Base-by-base conservation (phyloP, 2,797 vertebrate species). In the Xiphophorus birchmanni region DNA sequence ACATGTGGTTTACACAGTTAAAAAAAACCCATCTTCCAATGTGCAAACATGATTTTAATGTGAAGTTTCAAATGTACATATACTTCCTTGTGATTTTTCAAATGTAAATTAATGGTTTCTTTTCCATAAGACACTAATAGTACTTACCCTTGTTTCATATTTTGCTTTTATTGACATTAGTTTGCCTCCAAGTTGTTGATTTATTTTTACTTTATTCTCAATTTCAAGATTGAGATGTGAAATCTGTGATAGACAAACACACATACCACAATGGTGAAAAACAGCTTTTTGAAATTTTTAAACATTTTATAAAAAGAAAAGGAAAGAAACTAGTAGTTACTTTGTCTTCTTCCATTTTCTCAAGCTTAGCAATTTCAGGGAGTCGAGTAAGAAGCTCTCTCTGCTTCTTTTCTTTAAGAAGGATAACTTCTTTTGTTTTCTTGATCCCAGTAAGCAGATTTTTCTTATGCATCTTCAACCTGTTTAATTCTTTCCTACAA, bases 121-220 rank as follows among this genome's bases (percentile, higher is more conserved):
- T n/a, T n/a, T 47, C 2, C 69, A 47, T 72, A 44, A 77, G 54
- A 78, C 23, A 75, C 3, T 72, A 23, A 77, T 15, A 73, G 52
- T 82, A 94, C 94, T 95, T 93, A 96, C 94, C 54, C 87, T 82
- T 90, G 83, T 83, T 79, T 93, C 80, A 23, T 91, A 67, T 76
- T 88, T 48, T 80, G 94, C 90, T 71, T 90, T 73, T 13, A 92
- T 44, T 75, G 91, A 78, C 72, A 48, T 44, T 76, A 84, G 72
- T 56, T 83, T 65, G 12, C 84, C 76, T 42, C 88, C 84, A 74
- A 93, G 85, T 80, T 85, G 80, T 17, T 37, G 2, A 7, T 74
- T 93, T 35, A 85, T 87, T 76, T 75, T 73, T 54, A 80, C 84
- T 87, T 95, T 84, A 48, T 79, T 79, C 32, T 88, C 79, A 69